These are phyloP conservation scores for Reinhardtius hippoglossoides DNA, from an alignment of 2,113 vertebrate species.

Conservation along the genomic window DNA sequence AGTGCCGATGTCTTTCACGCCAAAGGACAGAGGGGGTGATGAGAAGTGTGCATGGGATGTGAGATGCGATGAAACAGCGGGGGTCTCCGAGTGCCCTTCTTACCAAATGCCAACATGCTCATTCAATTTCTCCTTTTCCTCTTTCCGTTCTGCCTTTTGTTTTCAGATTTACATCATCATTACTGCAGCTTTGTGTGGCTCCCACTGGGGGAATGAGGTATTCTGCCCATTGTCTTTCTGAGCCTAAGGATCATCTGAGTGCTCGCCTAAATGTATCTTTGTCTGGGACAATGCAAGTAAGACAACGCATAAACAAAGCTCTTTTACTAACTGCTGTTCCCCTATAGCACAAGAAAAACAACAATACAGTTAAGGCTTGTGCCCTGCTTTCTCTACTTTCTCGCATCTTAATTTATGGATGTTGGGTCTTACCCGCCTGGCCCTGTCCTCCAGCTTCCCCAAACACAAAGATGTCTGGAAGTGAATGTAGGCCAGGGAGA, in stretches of 20 bases:
- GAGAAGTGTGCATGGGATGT: slow-evolving; percentile 52
- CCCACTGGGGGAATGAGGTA: slow-evolving; percentile 35
- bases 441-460: slow-evolving; percentile 30
- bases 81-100: slow-evolving; percentile 61
- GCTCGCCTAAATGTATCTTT: slow-evolving; percentile 54
- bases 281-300: slow-evolving; percentile 52
- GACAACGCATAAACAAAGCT: slow-evolving; percentile 43
- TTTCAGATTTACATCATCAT: slow-evolving; percentile 67
- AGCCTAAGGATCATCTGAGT: slow-evolving; percentile 52
- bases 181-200: slow-evolving; percentile 45
- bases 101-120: slow-evolving; percentile 67
- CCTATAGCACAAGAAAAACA: slow-evolving; percentile 8
- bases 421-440: slow-evolving; percentile 31
- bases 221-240: slow-evolving; percentile 52
- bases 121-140: slow-evolving; percentile 48
- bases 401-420: slow-evolving; percentile 58
- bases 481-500: slow-evolving; percentile 60
- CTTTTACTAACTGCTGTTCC: slow-evolving; percentile 48
- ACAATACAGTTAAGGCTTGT: slow-evolving; percentile 44
- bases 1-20: slow-evolving; percentile 25
- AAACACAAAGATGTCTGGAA: slow-evolving; percentile 64
- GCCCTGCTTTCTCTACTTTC: slow-evolving; percentile 45
- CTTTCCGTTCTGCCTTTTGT: slow-evolving; percentile 56
- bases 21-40: slow-evolving; percentile 61
- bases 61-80: slow-evolving; percentile 41